Evolutionary conservation across 2,888 invertebrate genomes (phyloP), one percentile per base, ranked within the genome.

Genomic region (Leptothorax acervorum): DNA sequence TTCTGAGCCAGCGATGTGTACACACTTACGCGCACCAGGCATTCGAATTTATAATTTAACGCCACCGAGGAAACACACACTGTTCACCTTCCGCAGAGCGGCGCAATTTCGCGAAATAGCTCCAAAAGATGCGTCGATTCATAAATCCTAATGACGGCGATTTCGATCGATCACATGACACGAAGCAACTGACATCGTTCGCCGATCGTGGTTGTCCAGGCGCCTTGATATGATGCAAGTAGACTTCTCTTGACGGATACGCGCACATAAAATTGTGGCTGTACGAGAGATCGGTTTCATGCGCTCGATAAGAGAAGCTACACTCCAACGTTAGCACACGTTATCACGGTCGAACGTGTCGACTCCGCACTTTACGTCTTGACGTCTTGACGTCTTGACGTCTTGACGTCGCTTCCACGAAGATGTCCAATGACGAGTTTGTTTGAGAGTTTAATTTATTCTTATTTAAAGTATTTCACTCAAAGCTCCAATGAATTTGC

Each of bases 311-410:
- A 86, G 88, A 35, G 28, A 45, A 86, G 82, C 62, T 74, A 85
- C 55, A 82, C 85, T n/a, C 18, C n/a, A 85, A 65, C 86, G 85
- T 85, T 18, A 68, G 79, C 84, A 73, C 83, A 74, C 87, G 88
- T 92, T 92, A 92, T 92, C 92, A 89, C 91, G 89, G 88, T 87
- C 88, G 86, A 92, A 88, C 83, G 83, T 86, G 88, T 87, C 85
- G 88, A 88, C 85, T 85, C 8, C 81, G 86, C 90, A 87, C 73
- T 87, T 82, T 71, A 75, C 84, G 78, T 35, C 35, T 23, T 23
- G 23, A 23, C 35, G 35, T 6, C 31, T 42, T 83, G 74, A 83
- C 81, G 84, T 23, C 23, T 23, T 23, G 23, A 23, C 35, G 35
- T 6, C 31, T 42, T 83, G 74, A 83, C 81, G 84, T 85, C 51